Evolutionary conservation across 2,113 vertebrate genomes (phyloP).

Genomic region (Menidia beryllina): DNA sequence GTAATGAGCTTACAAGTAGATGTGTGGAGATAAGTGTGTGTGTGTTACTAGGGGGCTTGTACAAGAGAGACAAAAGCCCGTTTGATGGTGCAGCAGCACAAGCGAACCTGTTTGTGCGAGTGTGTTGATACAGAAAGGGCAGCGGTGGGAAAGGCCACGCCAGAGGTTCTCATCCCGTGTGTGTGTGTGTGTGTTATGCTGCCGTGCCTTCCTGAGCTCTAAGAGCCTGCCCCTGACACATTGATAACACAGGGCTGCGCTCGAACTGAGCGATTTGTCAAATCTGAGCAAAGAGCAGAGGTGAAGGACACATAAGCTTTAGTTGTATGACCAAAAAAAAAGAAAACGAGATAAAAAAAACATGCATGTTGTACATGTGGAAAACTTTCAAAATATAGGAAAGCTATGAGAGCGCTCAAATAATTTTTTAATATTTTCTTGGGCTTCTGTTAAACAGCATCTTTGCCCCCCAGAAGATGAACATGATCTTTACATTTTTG

Average conservation of each 20-base stretch:
- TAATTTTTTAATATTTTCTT: too few relatives aligned
- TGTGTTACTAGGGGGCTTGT: slow-evolving; percentile 25
- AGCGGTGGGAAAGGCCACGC: slow-evolving; percentile 79
- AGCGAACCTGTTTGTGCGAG: slow-evolving; percentile 66
- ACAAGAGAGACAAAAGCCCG: slow-evolving; percentile 63
- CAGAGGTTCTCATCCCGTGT: slow-evolving; percentile 74
- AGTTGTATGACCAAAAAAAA: slow-evolving; percentile 37
- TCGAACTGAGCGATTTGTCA: slow-evolving; percentile 28
- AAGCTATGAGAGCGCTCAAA: background rate
- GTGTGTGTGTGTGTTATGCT: slow-evolving; percentile 33
- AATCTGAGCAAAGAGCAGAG: slow-evolving; percentile 25
- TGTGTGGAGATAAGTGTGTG: slow-evolving; percentile 50
- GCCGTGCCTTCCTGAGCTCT: slow-evolving; percentile 71
- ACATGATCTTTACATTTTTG: too few relatives aligned
- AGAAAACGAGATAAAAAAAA: background rate
- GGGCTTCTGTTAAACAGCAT: too few relatives aligned
- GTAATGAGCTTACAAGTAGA: slow-evolving; percentile 51
- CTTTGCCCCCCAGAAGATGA: too few relatives aligned
- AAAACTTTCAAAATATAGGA: background rate
- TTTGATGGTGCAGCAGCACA: slow-evolving; percentile 62
- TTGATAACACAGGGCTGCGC: slow-evolving; percentile 66
- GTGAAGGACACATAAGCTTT: slow-evolving; percentile 46
- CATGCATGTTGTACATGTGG: background rate
- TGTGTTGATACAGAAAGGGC: slow-evolving; percentile 67
- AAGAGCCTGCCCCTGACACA: slow-evolving; percentile 57